These are phyloP conservation scores for Podabrus alpinus DNA, from an alignment of 2,888 invertebrate genomes.

Conservation along the genomic window DNA sequence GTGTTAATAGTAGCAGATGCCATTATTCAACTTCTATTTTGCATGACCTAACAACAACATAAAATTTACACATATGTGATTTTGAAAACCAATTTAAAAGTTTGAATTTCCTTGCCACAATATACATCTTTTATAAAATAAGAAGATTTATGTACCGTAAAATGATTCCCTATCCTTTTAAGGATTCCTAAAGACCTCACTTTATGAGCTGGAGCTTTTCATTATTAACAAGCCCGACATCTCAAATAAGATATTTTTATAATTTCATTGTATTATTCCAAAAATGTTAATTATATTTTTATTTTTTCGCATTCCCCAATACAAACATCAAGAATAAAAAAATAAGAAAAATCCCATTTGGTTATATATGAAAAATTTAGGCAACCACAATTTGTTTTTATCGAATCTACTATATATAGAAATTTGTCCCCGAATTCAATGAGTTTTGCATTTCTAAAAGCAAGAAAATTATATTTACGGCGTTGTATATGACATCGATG, in stretches of 20 bases:
- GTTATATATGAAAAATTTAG: not conserved
- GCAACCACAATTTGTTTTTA: not conserved
- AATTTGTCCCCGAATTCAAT: slow-evolving; percentile 1
- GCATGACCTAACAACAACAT: slow-evolving; percentile 12
- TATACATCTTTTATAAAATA: slow-evolving; percentile 15
- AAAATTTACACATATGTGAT: slow-evolving; percentile 22
- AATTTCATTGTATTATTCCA: not conserved
- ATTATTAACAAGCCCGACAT: not conserved
- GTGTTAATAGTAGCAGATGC: slow-evolving; percentile 10
- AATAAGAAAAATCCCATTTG: not conserved
- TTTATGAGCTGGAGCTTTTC: slow-evolving; percentile 4
- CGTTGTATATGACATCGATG: not conserved
- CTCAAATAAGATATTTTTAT: not conserved
- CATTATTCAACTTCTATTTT: slow-evolving; percentile 2
- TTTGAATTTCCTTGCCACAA: slow-evolving; percentile 17
- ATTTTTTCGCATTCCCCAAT: not conserved
- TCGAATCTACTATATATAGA: not conserved
- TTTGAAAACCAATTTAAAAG: slow-evolving; percentile 19
- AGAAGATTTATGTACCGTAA: slow-evolving; percentile 19
- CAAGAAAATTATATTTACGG: not conserved
- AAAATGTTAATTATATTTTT: not conserved
- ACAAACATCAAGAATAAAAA: not conserved
- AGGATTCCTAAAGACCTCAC: slow-evolving; percentile 13
- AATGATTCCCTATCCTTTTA: slow-evolving; percentile 16
- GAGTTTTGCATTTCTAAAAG: not conserved